Evolutionary conservation across 2,888 invertebrate species (phyloP).

Genomic region (Palloptera scutellata): DNA sequence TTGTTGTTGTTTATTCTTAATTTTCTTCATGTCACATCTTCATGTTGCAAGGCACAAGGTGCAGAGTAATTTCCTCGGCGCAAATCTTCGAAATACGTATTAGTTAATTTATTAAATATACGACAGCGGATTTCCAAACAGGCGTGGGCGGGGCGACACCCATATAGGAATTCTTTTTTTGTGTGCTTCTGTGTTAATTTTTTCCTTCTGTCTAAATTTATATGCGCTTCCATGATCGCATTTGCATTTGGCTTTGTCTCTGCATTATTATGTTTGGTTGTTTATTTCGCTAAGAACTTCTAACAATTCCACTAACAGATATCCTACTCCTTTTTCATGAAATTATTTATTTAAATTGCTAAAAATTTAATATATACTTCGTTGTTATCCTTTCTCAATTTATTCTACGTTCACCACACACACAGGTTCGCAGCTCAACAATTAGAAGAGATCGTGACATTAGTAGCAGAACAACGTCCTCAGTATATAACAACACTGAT

Average conservation of each 20-base stretch:
- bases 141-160: too few species aligned
- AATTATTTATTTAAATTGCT: conserved; percentile 7
- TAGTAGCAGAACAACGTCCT: conserved; percentile 45
- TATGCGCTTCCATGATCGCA: conserved; percentile 2
- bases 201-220: conserved; percentile 11
- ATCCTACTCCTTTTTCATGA: too few species aligned
- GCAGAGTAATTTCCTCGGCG: too few species aligned
- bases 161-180: conserved; percentile 12
- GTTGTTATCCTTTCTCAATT: not conserved
- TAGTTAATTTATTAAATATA: too few species aligned
- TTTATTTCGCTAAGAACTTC: conserved; percentile 2
- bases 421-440: conserved; percentile 54
- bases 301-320: too few species aligned
- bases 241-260: conserved; percentile 12
- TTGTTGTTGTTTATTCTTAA: too few species aligned
- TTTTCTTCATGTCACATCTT: too few species aligned
- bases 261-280: conserved; percentile 21
- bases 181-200: conserved; percentile 7
- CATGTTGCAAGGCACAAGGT: too few species aligned
- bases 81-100: not conserved
- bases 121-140: too few species aligned
- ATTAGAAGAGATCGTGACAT: conserved; percentile 60
- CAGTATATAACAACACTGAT: conserved; percentile 48
- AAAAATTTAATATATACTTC: not conserved
- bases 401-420: conserved; percentile 1